Evolutionary conservation across 1,140 invertebrate genomes (phyloP), one percentile per base, ranked within the genome.

Genomic region (Lepidurus couesii): DNA sequence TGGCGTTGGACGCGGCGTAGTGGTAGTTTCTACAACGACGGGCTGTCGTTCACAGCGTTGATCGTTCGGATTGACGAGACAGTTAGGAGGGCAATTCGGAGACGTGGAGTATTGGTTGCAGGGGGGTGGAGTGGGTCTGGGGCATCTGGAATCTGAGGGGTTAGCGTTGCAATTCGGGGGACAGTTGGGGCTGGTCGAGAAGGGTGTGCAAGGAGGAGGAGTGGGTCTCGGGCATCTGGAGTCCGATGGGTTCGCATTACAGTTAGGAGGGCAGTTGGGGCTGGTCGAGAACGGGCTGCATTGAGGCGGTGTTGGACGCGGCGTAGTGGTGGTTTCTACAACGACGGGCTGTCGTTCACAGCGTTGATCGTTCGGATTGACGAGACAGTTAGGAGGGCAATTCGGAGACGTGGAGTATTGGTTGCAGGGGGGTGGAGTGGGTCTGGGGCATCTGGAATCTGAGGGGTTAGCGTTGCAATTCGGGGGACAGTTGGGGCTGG

Each of bases 11-110:
- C 53, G 53, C 8, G 8, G 53, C 9, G 53, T 65, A 7, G 53
- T 65, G 9, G 53, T 65, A 7, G 53, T 65, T 65, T 65, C 53
- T 65, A 7, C 53, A 65, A 65, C 53, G 53, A 65, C 53, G n/a
- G 53, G 53, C 21, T 65, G 53, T 65, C 13, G 16, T 13, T 13
- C 16, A 21, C 53, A 65, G 21, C 53, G 53, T 13, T 7, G 21
- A 21, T 65, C 53, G 1, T 13, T n/a, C 13, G 53, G 53, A 13
- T 65, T 65, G 9, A 65, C 16, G 1, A 65, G 53, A 65, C 53
- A 65, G 53, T 65, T 65, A 7, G 53, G 53, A n/a, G 53, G 53
- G 53, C 53, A 65, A 21, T 65, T 65, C 16, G 53, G n/a, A 1
- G 9, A 13, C 6, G 13, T 65, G 53, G 53, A 65, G 53, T 13